Percentiles rank a stretch among this genome's conserved stretches.
Evolutionary conservation across 1,140 invertebrate genomes (phyloP).

Genomic region (Drosophila triauraria): DNA sequence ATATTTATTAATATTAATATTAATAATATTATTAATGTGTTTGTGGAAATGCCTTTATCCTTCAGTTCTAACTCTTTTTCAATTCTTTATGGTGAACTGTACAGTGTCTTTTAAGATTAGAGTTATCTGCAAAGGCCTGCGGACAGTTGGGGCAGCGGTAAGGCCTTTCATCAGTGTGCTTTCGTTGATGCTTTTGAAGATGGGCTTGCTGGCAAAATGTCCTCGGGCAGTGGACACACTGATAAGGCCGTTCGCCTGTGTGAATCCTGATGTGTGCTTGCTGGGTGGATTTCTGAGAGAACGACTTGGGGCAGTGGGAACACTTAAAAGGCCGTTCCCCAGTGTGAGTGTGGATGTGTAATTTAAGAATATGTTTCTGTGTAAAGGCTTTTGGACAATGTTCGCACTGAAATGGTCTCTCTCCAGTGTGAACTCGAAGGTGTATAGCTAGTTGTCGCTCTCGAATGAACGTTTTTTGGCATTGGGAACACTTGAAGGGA

Average conservation of each 20-base stretch:
- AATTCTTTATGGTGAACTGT: not conserved
- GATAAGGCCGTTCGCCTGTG: not conserved
- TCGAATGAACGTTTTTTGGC: not conserved
- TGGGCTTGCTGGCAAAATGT: not conserved
- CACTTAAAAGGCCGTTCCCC: not conserved
- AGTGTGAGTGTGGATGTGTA: not conserved
- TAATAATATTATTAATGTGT: no score
- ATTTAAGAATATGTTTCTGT: not conserved
- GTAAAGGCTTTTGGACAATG: not conserved
- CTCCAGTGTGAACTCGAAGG: not conserved
- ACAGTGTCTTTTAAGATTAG: not conserved
- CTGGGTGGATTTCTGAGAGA: not conserved
- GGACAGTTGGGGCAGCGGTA: not conserved
- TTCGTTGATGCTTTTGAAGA: not conserved
- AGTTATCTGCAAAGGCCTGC: not conserved
- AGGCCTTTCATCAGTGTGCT: not conserved
- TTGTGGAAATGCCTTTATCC: no score
- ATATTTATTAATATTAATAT: no score
- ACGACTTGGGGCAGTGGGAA: not conserved
- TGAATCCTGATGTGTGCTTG: not conserved
- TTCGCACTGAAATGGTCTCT: not conserved
- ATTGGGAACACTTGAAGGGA: not conserved
- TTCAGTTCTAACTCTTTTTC: not conserved
- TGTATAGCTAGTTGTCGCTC: not conserved
- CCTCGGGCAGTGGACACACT: not conserved